Conservation (phyloP, 2,797 vertebrate genomes). For the Catostomus latipinnis region DNA sequence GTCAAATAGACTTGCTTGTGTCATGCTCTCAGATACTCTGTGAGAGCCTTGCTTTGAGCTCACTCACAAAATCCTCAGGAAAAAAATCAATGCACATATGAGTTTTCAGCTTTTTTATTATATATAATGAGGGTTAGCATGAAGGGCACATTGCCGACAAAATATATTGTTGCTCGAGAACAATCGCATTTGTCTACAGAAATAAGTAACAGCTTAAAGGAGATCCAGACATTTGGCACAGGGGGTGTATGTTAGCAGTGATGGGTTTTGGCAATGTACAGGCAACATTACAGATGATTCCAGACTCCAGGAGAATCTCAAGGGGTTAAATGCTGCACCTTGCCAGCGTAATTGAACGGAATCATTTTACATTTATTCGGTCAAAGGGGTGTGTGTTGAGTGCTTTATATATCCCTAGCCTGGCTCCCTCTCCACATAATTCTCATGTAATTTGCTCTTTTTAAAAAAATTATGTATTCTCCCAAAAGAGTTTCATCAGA, state of each 20-base stretch:
- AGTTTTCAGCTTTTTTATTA: conserved; percentile 78
- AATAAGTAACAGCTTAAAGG: conserved; percentile 72
- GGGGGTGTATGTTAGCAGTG: conserved; percentile 21
- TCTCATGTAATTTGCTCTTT: conserved; percentile 10
- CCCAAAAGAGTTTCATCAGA: conserved; percentile 41
- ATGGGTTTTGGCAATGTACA: conserved; percentile 43
- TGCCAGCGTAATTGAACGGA: conserved; percentile 80
- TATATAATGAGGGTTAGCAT: conserved; percentile 74
- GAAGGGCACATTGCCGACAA: conserved; percentile 63
- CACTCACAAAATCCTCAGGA: conserved; percentile 76
- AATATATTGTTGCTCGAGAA: conserved; percentile 65
- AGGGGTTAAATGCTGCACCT: conserved; percentile 80
- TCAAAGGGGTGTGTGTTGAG: conserved; percentile 46
- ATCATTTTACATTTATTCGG: conserved; percentile 73
- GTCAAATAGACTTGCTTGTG: conserved; percentile 39
- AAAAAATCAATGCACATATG: conserved; percentile 83
- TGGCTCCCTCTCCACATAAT: conserved; percentile 23
- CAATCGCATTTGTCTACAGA: conserved; percentile 68
- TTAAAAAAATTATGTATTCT: conserved; percentile 35
- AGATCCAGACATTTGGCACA: conserved; percentile 39
- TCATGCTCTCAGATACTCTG: conserved; percentile 64
- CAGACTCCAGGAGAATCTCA: conserved; percentile 33
- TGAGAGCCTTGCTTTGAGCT: conserved; percentile 76
- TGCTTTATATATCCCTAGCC: conserved; percentile 29
- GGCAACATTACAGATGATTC: conserved; percentile 36